Evolutionary conservation across 2,888 invertebrate species (phyloP).

Genomic region (Reticulitermes lucifugus): DNA sequence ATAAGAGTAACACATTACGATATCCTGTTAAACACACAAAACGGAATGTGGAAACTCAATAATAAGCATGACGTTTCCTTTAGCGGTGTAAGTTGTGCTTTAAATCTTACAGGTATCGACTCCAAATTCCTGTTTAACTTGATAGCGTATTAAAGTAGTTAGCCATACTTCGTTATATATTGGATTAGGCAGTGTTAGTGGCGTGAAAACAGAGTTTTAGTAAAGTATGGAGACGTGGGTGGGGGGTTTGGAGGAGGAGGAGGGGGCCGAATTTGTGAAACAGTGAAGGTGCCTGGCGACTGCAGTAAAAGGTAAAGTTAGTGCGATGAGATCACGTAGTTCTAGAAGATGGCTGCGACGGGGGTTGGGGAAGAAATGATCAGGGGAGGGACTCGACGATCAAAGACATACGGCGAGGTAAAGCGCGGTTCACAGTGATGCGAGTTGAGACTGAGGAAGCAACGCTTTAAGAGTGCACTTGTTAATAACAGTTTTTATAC

Average conservation of each 20-base stretch:
- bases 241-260: neutral
- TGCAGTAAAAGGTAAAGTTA: neutral
- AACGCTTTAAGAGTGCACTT: too few relatives aligned
- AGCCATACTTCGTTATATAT: neutral
- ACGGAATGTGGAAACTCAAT: too few relatives aligned
- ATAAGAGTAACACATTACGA: too few relatives aligned
- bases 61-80: too few relatives aligned
- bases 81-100: too few relatives aligned
- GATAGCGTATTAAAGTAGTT: neutral
- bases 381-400: neutral
- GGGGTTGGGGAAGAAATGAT: neutral
- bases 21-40: too few relatives aligned
- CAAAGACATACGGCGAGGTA: neutral
- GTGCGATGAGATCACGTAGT: neutral
- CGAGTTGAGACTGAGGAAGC: neutral
- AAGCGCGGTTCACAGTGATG: neutral
- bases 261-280: neutral
- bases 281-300: neutral
- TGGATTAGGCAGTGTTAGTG: neutral
- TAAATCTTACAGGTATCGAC: neutral
- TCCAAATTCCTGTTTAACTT: neutral
- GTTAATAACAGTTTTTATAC: too few relatives aligned
- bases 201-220: neutral
- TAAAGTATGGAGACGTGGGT: neutral
- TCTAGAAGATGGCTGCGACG: neutral